Evolutionary conservation across 2,797 vertebrate species (phyloP).

Genomic region (Philypnodon macrostomus): DNA sequence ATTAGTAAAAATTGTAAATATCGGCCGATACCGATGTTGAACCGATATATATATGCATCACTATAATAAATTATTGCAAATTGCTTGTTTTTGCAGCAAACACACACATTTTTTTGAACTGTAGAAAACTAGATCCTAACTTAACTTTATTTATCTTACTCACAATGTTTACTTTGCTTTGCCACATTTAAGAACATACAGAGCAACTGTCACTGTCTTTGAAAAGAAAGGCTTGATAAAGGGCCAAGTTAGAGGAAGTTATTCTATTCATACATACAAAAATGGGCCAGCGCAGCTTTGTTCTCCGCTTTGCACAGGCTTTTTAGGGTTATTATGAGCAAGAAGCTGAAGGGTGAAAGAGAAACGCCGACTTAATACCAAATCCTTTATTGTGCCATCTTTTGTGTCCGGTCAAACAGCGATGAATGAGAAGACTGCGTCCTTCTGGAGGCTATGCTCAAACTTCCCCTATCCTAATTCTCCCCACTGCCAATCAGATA

Average conservation of each 20-base stretch:
- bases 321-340: conserved; percentile 51
- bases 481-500: conserved; percentile 57
- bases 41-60: too few relatives aligned
- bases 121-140: conserved; percentile 10
- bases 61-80: background rate
- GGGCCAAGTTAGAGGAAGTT: conserved; percentile 62
- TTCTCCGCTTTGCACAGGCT: conserved; percentile 44
- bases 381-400: conserved; percentile 66
- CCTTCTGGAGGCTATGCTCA: conserved; percentile 67
- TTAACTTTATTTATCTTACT: conserved; percentile 25
- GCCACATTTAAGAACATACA: conserved; percentile 39
- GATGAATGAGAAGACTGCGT: conserved; percentile 58
- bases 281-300: conserved; percentile 62
- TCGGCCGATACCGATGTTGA: too few relatives aligned
- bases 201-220: conserved; percentile 42
- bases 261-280: conserved; percentile 56
- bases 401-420: conserved; percentile 63
- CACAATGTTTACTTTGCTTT: conserved; percentile 35
- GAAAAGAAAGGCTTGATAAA: conserved; percentile 48
- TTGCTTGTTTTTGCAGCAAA: background rate
- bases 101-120: too few relatives aligned
- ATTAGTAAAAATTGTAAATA: too few relatives aligned
- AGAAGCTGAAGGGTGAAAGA: conserved; percentile 52
- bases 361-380: conserved; percentile 66
- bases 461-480: conserved; percentile 52